Evolutionary conservation across 2,888 invertebrate genomes (phyloP), one percentile per base, ranked within the genome.

Genomic region (Epinotia brunnichana): DNA sequence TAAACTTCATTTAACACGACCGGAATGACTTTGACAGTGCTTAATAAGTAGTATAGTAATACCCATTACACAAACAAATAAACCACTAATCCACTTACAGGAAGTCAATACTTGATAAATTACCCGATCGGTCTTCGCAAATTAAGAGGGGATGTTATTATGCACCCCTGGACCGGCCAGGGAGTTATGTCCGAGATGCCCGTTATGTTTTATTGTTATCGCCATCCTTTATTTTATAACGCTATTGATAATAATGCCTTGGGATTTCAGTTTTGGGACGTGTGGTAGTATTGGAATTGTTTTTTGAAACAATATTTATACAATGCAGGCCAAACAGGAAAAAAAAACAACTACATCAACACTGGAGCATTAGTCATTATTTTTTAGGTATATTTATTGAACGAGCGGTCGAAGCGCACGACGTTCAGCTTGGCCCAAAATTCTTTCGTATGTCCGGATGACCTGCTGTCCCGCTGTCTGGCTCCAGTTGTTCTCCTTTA

Each of bases 201-300:
- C 85, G 89, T 90, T 90, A 90, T 90, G 83, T 88, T 90, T 90
- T 90, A 90, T 90, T 89, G 90, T 90, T 90, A 90, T 90, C 83
- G 83, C 87, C 78, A 79, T 77, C 82, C 82, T 85, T 85, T 81
- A 85, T 89, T 87, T 86, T 88, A 88, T 89, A 86, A 86, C 78
- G 78, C 80, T 84, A 85, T 85, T 85, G 85, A 84, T 84, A 84
- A 81, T 78, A 81, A 80, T 77, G 75, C 77, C 75, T 51, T 61
- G 81, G 82, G 79, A 77, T 73, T 61, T 68, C 68, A 73, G 63
- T 73, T 67, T 64, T 41, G 21, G 56, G 54, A 69, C 44, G 56
- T 63, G 56, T 19, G 54, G 44, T n/a, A 39, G 54, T 59, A 10
- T 59, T 59, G 35, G 9, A 48, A 70, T 39, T 57, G 72, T 24